Percentiles rank a stretch among this genome's conserved stretches.
These are phyloP conservation scores for Nymphalis polychloros DNA, from an alignment of 2,888 invertebrate species.

Conservation along the genomic window DNA sequence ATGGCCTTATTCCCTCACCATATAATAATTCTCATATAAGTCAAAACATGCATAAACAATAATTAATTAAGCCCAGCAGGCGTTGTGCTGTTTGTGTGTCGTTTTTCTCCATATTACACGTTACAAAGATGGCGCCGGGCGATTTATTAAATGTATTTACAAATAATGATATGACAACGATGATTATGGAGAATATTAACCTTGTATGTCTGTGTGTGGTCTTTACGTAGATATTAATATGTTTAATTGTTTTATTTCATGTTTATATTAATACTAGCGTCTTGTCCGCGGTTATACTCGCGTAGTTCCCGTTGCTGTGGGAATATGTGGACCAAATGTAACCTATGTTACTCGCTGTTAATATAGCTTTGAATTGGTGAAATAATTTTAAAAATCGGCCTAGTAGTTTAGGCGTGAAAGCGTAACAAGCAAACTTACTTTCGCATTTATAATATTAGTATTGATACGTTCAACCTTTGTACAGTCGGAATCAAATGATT, in stretches of 20 bases:
- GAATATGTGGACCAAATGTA: too few species aligned
- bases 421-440: too few species aligned
- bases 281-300: too few species aligned
- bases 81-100: constrained; percentile 19
- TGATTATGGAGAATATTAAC: constrained; percentile 19
- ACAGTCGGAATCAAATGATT: too few species aligned
- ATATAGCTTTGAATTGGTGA: too few species aligned
- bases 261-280: too few species aligned
- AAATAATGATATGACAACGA: constrained; percentile 26
- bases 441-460: background rate
- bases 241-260: background rate
- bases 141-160: constrained; percentile 19
- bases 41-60: background rate
- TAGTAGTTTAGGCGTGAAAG: too few species aligned
- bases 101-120: constrained; percentile 19
- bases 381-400: too few species aligned
- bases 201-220: constrained; percentile 19
- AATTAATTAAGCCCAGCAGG: constrained; percentile 23
- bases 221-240: background rate
- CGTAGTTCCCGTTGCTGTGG: too few species aligned
- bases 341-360: too few species aligned
- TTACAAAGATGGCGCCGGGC: constrained; percentile 5
- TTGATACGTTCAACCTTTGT: too few species aligned
- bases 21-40: background rate
- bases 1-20: too few species aligned